These are phyloP conservation scores for Rhagonycha fulva DNA, from an alignment of 2,888 invertebrate species.

Conservation along the genomic window DNA sequence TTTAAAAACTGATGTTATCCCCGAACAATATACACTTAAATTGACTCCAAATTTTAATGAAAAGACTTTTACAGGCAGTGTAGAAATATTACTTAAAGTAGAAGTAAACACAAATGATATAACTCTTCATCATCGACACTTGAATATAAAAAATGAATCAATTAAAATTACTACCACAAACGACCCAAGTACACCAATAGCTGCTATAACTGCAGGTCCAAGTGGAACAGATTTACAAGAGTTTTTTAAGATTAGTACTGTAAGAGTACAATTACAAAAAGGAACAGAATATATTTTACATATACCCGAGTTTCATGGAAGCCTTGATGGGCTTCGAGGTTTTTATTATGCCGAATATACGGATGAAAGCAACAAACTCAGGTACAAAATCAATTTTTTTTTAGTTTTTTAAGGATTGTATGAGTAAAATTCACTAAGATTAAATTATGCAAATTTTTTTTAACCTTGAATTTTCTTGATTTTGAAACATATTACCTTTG, in stretches of 20 bases:
- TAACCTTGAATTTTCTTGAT: too few species aligned
- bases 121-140: constrained; percentile 4
- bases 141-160: background rate
- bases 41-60: constrained; percentile 16
- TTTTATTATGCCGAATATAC: background rate
- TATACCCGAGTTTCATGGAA: background rate
- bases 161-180: background rate
- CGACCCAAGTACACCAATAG: background rate
- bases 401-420: too few species aligned
- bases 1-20: constrained; percentile 8
- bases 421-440: too few species aligned
- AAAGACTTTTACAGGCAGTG: constrained; percentile 16
- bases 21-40: background rate
- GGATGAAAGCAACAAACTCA: background rate
- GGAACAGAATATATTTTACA: background rate
- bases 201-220: background rate
- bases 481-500: too few species aligned
- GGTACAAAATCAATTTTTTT: background rate
- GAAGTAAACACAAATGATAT: background rate
- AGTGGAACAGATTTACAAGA: background rate
- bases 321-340: background rate
- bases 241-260: background rate
- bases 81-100: constrained; percentile 8
- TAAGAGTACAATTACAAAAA: background rate
- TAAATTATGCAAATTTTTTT: too few species aligned